Conservation (phyloP, 2,113 vertebrate genomes). For the Malurus melanocephalus region DNA sequence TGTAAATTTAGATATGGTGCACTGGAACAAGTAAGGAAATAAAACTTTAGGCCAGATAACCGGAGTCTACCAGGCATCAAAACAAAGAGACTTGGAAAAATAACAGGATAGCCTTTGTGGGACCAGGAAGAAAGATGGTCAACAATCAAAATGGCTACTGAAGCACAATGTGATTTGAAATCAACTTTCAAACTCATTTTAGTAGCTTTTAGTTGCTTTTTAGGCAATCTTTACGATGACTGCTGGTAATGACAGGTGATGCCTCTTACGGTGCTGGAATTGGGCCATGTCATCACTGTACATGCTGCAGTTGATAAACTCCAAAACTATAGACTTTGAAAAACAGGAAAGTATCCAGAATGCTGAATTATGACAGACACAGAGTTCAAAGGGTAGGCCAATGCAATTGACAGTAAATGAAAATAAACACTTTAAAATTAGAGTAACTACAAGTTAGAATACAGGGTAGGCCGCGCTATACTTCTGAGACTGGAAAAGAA, state of each 20-base stretch:
- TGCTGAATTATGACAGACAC: background rate
- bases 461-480: conserved; percentile 49
- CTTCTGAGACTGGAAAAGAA: conserved; percentile 82
- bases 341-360: conserved; percentile 17
- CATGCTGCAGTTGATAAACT: conserved; percentile 40
- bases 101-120: background rate
- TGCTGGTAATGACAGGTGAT: background rate
- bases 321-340: background rate
- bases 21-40: background rate
- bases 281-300: conserved; percentile 56
- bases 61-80: background rate
- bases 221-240: background rate
- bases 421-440: conserved; percentile 56
- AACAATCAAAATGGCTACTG: background rate
- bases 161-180: background rate
- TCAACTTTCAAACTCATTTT: background rate
- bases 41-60: background rate
- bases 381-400: conserved; percentile 30
- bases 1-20: background rate
- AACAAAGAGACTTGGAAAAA: background rate
- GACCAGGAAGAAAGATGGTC: background rate
- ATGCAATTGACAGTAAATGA: conserved; percentile 49
- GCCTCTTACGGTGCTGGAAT: background rate
- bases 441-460: conserved; percentile 49
- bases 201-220: background rate